Conservation (phyloP, 1,140 invertebrate genomes). For the Holcopasites calliopsidis region DNA sequence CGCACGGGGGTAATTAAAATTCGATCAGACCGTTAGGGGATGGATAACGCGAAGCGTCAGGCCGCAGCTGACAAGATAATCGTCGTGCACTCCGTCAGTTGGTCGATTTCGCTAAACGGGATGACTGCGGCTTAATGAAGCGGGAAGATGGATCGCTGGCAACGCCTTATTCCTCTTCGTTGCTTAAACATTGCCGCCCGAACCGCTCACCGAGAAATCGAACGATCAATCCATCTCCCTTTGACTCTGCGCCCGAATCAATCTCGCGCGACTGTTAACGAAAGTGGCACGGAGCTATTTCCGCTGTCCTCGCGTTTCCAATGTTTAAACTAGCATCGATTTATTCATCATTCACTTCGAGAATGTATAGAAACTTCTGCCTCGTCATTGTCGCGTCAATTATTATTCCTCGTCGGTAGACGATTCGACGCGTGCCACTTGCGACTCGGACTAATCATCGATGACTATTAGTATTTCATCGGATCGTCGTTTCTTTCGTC, state of each 20-base stretch:
- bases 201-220: neutral
- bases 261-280: neutral
- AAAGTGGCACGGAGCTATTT: too few species aligned
- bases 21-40: conserved; percentile 23
- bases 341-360: too few species aligned
- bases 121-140: conserved; percentile 50
- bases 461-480: neutral
- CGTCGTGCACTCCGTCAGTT: conserved; percentile 45
- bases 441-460: neutral
- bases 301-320: too few species aligned
- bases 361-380: too few species aligned
- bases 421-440: neutral
- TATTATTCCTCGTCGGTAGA: neutral
- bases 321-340: too few species aligned
- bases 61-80: conserved; percentile 44
- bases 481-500: too few species aligned
- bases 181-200: conserved; percentile 25
- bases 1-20: conserved; percentile 50
- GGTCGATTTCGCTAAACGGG: conserved; percentile 56
- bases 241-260: neutral
- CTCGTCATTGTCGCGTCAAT: neutral
- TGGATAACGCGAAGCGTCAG: conserved; percentile 29
- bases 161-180: conserved; percentile 50
- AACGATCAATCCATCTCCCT: too few species aligned
- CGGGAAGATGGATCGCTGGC: conserved; percentile 45